Conservation (phyloP, 2,888 invertebrate genomes). For the Caenorhabditis becei region DNA sequence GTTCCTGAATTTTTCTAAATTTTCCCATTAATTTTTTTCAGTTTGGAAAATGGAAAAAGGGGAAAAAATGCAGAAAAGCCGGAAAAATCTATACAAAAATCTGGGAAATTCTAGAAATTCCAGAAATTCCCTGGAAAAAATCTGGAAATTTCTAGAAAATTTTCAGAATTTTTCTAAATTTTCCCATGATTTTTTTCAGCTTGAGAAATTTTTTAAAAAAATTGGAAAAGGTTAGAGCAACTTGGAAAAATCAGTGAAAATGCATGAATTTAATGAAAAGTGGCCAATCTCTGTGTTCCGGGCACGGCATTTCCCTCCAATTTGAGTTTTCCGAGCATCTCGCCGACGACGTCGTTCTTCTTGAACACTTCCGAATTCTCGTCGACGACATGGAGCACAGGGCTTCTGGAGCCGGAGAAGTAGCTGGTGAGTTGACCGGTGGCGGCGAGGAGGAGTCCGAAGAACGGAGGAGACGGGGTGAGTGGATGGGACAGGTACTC, state of each 20-base stretch:
- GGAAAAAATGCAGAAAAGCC: too few relatives aligned
- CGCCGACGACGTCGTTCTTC: conserved; percentile 36
- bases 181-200: background rate
- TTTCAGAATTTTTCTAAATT: too few relatives aligned
- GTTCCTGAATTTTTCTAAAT: too few relatives aligned
- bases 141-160: too few relatives aligned
- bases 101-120: too few relatives aligned
- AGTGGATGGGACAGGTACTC: conserved; percentile 89
- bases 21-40: too few relatives aligned
- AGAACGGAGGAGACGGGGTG: conserved; percentile 91
- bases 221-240: too few relatives aligned
- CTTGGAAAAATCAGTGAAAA: too few relatives aligned
- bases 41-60: too few relatives aligned
- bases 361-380: conserved; percentile 17
- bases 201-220: too few relatives aligned
- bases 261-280: conserved; percentile 56
- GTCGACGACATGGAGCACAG: conserved; percentile 35
- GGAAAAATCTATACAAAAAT: too few relatives aligned
- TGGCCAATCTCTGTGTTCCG: conserved; percentile 39
- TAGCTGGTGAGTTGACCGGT: conserved; percentile 86
- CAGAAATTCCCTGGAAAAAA: too few relatives aligned
- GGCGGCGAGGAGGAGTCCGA: conserved; percentile 94
- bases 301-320: conserved; percentile 47
- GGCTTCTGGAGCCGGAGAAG: conserved; percentile 49
- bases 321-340: conserved; percentile 53